Conservation (phyloP, 2,797 vertebrate species). For the Platyrinchus mystaceus region DNA sequence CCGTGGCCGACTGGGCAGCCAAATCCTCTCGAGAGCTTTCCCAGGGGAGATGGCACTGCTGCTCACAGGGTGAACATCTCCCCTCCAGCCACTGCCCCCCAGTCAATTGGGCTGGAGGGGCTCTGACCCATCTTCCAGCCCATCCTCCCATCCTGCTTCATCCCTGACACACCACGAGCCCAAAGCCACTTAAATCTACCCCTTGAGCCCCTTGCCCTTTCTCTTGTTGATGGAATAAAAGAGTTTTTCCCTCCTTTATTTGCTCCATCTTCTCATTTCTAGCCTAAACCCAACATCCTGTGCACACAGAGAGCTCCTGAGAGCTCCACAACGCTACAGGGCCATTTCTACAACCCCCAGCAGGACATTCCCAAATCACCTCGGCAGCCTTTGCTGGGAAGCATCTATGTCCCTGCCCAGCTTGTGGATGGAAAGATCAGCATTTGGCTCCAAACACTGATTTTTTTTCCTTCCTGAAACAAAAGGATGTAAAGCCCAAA, state of each 20-base stretch:
- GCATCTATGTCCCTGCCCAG: rapidly evolving
- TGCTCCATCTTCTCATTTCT: neutral
- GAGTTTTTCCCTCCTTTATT: neutral
- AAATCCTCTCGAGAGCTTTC: neutral
- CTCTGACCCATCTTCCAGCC: neutral
- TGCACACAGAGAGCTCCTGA: neutral
- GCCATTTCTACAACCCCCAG: neutral
- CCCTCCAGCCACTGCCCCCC: neutral
- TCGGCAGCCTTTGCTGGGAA: neutral
- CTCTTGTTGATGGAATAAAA: neutral
- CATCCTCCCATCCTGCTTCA: neutral
- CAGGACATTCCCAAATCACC: neutral
- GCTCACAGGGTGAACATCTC: neutral
- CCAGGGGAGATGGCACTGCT: neutral
- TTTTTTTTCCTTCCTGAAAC: neutral
- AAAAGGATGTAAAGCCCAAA: neutral
- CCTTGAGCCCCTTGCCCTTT: neutral
- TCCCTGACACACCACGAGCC: rapidly evolving
- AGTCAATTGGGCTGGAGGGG: rapidly evolving
- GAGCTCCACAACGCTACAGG: neutral
- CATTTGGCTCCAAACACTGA: neutral
- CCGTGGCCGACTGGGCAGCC: rapidly evolving
- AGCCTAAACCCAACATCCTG: rapidly evolving
- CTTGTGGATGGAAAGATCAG: neutral
- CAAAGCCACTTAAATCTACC: neutral